phyloP scores from a whole-genome alignment of 1,140 invertebrate species.

The Drosophila seguyi region DNA sequence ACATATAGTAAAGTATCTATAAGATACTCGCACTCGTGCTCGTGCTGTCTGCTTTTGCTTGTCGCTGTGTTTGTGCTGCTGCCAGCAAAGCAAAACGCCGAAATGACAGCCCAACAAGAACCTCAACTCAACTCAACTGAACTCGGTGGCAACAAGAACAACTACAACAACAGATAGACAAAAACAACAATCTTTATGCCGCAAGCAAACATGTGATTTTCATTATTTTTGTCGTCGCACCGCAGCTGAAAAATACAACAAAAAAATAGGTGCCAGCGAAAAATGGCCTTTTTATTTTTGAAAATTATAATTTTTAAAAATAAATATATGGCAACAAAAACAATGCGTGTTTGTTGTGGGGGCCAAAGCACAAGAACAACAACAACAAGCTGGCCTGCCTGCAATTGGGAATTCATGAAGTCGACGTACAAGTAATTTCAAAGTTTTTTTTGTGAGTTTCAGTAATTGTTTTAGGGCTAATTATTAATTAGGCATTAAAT shows the following conservation, averaged over 20 bases:
- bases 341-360: slow-evolving; percentile 31
- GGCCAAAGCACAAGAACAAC: slow-evolving; percentile 30
- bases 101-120: slow-evolving; percentile 62
- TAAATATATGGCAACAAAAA: slow-evolving; percentile 52
- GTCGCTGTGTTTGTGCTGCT: slow-evolving; percentile 51
- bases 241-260: slow-evolving; percentile 13
- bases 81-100: slow-evolving; percentile 75
- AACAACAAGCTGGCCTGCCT: slow-evolving; percentile 3
- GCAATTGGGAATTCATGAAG: slow-evolving; percentile 18
- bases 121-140: slow-evolving; percentile 29
- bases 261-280: slow-evolving; percentile 7
- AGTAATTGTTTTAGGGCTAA: slow-evolving; percentile 1
- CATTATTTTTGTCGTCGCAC: slow-evolving; percentile 80
- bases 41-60: slow-evolving; percentile 11
- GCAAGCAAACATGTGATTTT: slow-evolving; percentile 83
- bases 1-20: slow-evolving; percentile 48
- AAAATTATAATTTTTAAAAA: slow-evolving; percentile 82
- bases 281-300: slow-evolving; percentile 73
- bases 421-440: slow-evolving; percentile 12
- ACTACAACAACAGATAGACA: slow-evolving; percentile 8
- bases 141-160: slow-evolving; percentile 14
- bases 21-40: slow-evolving; percentile 33
- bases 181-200: slow-evolving; percentile 66
- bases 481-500: slow-evolving; percentile 13
- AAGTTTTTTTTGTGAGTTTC: background rate